Conservation (phyloP, 1,140 invertebrate species). For the Monochamus saltuarius region DNA sequence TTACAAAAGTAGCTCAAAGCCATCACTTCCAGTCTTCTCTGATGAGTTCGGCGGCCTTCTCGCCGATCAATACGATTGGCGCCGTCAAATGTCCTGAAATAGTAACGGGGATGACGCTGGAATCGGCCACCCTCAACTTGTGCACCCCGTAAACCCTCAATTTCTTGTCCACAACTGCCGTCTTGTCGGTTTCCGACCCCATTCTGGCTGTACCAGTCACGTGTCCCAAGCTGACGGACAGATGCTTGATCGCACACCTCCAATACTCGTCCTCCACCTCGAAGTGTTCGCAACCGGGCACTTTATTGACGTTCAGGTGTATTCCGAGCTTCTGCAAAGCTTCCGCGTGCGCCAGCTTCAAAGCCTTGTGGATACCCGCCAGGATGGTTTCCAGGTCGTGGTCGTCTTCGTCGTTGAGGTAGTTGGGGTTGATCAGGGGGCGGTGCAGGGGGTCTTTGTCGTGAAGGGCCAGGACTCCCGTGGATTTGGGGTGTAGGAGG, state of each 20-base stretch:
- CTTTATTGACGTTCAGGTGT: conserved; percentile 20
- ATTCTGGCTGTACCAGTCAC: conserved; percentile 71
- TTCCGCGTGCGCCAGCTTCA: conserved; percentile 29
- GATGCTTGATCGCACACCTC: conserved; percentile 51
- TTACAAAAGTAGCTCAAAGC: background rate
- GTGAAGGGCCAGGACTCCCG: conserved; percentile 60
- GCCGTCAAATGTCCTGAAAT: conserved; percentile 72
- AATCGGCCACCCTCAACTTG: conserved; percentile 70
- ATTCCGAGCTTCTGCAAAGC: conserved; percentile 32
- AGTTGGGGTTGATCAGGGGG: conserved; percentile 67
- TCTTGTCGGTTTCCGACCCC: conserved; percentile 56
- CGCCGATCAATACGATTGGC: conserved; percentile 80
- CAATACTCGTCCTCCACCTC: conserved; percentile 37
- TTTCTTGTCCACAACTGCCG: conserved; percentile 53
- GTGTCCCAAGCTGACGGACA: conserved; percentile 66
- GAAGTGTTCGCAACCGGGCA: conserved; percentile 33
- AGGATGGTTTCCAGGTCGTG: conserved; percentile 38
- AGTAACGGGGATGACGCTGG: conserved; percentile 72
- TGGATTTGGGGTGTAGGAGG: conserved; percentile 71
- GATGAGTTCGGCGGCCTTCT: conserved; percentile 82
- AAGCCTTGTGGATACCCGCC: conserved; percentile 28
- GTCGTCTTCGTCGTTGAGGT: conserved; percentile 59
- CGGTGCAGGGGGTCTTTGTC: conserved; percentile 61
- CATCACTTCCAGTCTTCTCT: conserved; percentile 58
- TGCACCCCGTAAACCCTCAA: conserved; percentile 54